Base-by-base conservation (phyloP, 2,888 invertebrate genomes). In the Thecocarcelia acutangulata region DNA sequence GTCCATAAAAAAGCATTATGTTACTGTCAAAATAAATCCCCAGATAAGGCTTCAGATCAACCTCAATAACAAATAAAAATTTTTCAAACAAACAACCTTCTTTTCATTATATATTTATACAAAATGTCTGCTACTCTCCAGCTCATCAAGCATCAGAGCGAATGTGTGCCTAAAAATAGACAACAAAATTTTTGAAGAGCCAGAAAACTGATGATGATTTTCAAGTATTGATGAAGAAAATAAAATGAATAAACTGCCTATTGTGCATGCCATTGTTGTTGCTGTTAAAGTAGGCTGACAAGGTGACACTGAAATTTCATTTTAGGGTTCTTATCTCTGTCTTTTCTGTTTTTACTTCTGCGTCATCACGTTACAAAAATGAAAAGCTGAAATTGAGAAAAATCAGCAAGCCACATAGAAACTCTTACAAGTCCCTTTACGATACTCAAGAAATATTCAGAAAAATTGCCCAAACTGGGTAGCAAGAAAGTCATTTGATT, bases 31-130 rank as follows among this genome's bases (percentile, higher is more conserved):
- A 33, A 73, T 80, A 78, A 83, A 64, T 75, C 61, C 66, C 52
- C 40, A 68, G 78, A 70, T 83, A 76, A 81, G 73, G 50, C 70
- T 70, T 46, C 68, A 73, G 70, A 66, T 74, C 84, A 79, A 66
- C 73, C 73, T 79, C 58, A 69, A 68, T 76, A 84, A 83, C 79
- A 76, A 79, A 83, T 74, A 81, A 84, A 61, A 79, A 83, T 83
- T 81, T 79, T 66, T n/a, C 59, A 56, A 63, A 73, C 48, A 78
- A 42, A 42, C 42, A 40, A 70, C 21, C 54, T 54, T 56, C 13
- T 48, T 2, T 15, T 44, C 33, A 33, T 44, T 28, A 52, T 8
- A 33, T 33, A 33, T 33, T 33, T 24, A 21, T 11, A 21, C n/a
- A n/a, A 17, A 50, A 42, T 0, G 28, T 33, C 17, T n/a, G n/a